Evolutionary conservation across 2,888 invertebrate genomes (phyloP), one percentile per base, ranked within the genome.

Genomic region (Plebejus melissa): DNA sequence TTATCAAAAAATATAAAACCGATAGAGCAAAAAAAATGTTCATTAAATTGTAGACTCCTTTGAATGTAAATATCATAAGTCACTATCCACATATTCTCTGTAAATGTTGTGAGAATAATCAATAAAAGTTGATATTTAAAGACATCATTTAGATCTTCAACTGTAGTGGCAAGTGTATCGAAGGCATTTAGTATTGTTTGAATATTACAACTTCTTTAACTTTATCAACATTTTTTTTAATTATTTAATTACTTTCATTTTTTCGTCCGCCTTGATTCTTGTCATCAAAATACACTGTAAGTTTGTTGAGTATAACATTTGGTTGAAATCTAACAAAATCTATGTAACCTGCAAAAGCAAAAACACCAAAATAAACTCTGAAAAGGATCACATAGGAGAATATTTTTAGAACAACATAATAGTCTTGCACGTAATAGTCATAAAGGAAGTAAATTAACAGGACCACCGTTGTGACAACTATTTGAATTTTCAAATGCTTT

Each of bases 41-140:
- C 1, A 58, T 58, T 22, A 22, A n/a, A 2, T 22, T 22, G 58
- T n/a, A 58, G 7, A 3, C 22, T 58, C n/a, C 58, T 58, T 58
- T n/a, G 58, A 58, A 58, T 22, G 58, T 58, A 58, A 58, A 58
- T 58, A 22, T 58, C 6, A 22, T 22, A 58, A 58, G 58, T 22
- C 22, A 58, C 3, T 58, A 58, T 22, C 58, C 22, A 58, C 6
- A 58, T 58, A 58, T 58, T 22, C 22, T 58, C 58, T 2, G 58
- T 58, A 2, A 58, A 58, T 58, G 58, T 58, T 58, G 58, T 58
- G 6, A 58, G 22, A 58, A 58, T 58, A 58, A 58, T 58, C 58
- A 58, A 22, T 22, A 22, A 58, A 22, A 58, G 7, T 58, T 58
- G 58, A n/a, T 22, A 58, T 2, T 58, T 58, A 22, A 58, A 58